Conservation (phyloP, 1,140 invertebrate genomes). For the Zaprionus ornatus region DNA sequence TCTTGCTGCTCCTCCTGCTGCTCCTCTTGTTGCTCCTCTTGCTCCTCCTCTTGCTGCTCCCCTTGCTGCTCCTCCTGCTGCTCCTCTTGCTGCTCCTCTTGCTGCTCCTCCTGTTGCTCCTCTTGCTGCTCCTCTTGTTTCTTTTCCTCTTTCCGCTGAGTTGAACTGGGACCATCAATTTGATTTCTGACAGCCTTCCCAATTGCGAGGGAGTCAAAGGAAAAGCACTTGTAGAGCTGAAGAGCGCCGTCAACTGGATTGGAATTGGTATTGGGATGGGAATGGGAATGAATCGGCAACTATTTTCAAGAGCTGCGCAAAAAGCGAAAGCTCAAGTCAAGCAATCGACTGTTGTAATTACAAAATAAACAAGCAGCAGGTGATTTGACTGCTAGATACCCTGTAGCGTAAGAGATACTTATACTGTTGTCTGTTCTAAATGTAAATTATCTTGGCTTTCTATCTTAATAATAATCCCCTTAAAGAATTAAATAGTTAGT, state of each 20-base stretch:
- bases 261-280: neutral
- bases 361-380: neutral
- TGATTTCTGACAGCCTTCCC: slow-evolving; percentile 45
- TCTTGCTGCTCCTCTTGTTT: neutral
- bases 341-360: neutral
- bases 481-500: no score
- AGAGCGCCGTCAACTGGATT: neutral
- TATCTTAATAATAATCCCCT: no score
- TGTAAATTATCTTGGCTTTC: no score
- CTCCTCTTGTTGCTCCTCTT: neutral
- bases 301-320: neutral
- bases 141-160: slow-evolving; percentile 25
- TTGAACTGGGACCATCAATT: slow-evolving; percentile 67
- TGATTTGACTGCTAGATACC: no score
- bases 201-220: neutral
- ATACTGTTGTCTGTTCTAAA: no score
- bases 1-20: neutral
- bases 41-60: slow-evolving; percentile 33
- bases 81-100: neutral
- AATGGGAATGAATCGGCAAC: neutral
- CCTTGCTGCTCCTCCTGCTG: slow-evolving; percentile 19
- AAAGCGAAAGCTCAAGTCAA: neutral
- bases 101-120: neutral
- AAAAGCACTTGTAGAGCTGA: slow-evolving; percentile 32
- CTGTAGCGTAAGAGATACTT: no score